Evolutionary conservation across 2,888 invertebrate genomes (phyloP), one percentile per base, ranked within the genome.

Genomic region (Calliphora vomitoria): DNA sequence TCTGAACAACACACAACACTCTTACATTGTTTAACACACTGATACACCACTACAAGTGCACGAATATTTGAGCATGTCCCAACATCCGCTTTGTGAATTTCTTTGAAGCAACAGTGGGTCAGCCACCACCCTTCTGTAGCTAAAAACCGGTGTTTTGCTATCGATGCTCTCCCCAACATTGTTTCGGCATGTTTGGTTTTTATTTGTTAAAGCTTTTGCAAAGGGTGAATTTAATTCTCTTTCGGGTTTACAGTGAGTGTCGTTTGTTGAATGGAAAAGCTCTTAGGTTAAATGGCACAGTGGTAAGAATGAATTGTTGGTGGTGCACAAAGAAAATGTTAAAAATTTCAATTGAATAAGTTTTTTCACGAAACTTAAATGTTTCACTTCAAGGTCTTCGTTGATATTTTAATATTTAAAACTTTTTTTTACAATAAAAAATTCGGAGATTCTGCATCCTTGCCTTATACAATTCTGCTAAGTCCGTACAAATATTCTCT

Each of bases 91-190:
- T 71, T 79, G 25, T 31, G 38, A 62, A 66, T 83, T 80, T 83
- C 82, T 72, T 80, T 82, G 82, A 88, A 86, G 88, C 84, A 88
- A 88, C 82, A 88, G 82, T 87, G 85, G 82, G 85, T 82, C 72
- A 81, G 72, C 50, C 53, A 74, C 75, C 76, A 79, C 85, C 83
- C 82, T 79, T 76, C 41, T 31, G 11, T 31, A 53, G 25, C 25
- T n/a, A 44, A 62, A 35, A 75, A 38, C 60, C 78, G 71, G 72
- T 18, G 72, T 72, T 69, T 58, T 44, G n/a, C 8, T 64, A 25
- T 62, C 20, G 18, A 20, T 44, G 10, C 35, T 66, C 81, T 64
- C 71, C 15, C 25, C 35, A 15, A 20, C 10, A 25, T 72, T 66
- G 41, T 50, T 74, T 44, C 13, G 44, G n/a, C 72, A 55, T 55